Conservation (phyloP, 2,888 invertebrate genomes). For the Lucinisca nassula region DNA sequence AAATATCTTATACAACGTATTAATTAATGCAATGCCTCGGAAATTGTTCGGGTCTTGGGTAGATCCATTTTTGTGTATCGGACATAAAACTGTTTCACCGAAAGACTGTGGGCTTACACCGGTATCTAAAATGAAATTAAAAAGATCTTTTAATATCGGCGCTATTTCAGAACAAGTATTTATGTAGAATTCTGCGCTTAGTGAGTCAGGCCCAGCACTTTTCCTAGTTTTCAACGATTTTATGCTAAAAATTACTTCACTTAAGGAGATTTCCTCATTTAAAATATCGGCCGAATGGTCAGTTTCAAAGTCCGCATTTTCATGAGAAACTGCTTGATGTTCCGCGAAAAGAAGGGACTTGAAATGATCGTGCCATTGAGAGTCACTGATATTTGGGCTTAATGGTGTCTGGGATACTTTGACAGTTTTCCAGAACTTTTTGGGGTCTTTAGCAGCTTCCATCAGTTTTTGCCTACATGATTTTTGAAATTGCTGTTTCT, state of each 20-base stretch:
- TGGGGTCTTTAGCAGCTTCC: constrained; percentile 6
- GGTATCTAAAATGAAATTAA: constrained; percentile 47
- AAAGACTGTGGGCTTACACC: constrained; percentile 44
- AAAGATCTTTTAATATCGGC: constrained; percentile 23
- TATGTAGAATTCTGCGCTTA: constrained; percentile 53
- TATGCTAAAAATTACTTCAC: neutral
- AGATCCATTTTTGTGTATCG: constrained; percentile 50
- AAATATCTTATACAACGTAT: constrained; percentile 56
- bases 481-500: neutral
- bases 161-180: constrained; percentile 16
- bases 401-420: neutral
- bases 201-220: constrained; percentile 12
- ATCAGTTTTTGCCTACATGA: neutral
- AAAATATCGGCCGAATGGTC: constrained; percentile 12
- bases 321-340: neutral
- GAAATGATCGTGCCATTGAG: constrained; percentile 11
- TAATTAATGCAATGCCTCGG: constrained; percentile 55
- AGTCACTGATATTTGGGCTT: neutral
- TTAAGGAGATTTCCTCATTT: constrained; percentile 5
- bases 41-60: constrained; percentile 50
- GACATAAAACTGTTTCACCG: constrained; percentile 33
- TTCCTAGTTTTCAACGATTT: neutral
- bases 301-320: neutral
- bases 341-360: neutral
- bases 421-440: constrained; percentile 12